These are phyloP conservation scores for Piscicola geometra DNA, from an alignment of 2,888 invertebrate genomes.

Conservation along the genomic window DNA sequence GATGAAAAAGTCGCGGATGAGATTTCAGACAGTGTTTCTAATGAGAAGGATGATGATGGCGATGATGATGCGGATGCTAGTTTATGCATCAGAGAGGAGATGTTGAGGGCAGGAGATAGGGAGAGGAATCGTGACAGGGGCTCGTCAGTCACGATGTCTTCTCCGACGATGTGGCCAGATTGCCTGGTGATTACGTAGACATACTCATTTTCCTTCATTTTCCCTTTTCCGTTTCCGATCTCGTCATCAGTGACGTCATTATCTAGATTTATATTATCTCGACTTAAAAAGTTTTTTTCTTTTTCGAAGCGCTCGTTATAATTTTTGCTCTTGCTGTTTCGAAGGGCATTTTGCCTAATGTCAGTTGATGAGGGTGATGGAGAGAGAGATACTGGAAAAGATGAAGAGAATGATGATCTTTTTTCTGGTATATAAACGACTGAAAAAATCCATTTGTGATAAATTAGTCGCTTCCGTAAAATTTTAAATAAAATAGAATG, in stretches of 20 bases:
- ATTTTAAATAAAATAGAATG: too few species aligned
- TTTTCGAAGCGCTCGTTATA: background rate
- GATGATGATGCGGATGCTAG: background rate
- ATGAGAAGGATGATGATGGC: slow-evolving; percentile 1
- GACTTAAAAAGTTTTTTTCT: background rate
- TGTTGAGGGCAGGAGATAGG: background rate
- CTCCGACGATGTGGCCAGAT: slow-evolving; percentile 4
- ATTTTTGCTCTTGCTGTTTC: background rate
- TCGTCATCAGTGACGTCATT: slow-evolving; percentile 1
- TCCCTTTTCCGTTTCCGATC: slow-evolving; percentile 10
- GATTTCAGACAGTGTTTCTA: slow-evolving; percentile 20
- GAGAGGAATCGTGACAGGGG: background rate
- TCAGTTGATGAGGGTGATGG: too few species aligned
- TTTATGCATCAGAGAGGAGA: background rate
- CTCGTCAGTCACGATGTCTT: background rate
- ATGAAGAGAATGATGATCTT: background rate
- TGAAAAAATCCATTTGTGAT: background rate
- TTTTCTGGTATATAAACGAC: background rate
- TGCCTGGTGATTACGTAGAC: background rate
- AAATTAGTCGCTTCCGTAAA: slow-evolving; percentile 10
- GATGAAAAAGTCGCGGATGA: slow-evolving; percentile 29
- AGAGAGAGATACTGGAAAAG: too few species aligned
- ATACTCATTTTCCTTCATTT: slow-evolving; percentile 1
- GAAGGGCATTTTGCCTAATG: background rate
- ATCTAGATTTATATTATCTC: background rate